These are phyloP conservation scores for Tarsius wallacei DNA, from an alignment of 2,797 vertebrate genomes.

Conservation along the genomic window DNA sequence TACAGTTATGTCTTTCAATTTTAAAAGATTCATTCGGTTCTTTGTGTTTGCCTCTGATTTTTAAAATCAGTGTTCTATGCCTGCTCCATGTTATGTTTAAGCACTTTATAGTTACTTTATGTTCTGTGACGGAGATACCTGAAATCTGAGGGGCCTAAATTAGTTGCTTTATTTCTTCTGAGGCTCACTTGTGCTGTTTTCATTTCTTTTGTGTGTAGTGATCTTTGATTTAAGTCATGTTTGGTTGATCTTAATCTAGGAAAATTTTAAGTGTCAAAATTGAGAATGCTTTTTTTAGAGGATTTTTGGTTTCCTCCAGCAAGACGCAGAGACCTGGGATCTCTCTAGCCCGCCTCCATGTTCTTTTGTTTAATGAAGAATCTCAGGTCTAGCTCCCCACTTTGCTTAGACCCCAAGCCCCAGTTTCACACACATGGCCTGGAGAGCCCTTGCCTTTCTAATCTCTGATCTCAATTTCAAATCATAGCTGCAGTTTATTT, in stretches of 20 bases:
- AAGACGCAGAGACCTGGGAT: neutral
- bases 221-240: neutral
- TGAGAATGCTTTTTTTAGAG: neutral
- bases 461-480: neutral
- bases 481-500: neutral
- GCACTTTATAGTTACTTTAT: neutral
- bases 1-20: neutral
- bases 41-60: conserved; percentile 7
- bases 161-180: conserved; percentile 10
- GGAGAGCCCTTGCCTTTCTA: neutral
- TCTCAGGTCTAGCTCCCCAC: neutral
- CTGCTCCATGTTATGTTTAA: conserved; percentile 43
- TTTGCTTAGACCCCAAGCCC: neutral
- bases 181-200: neutral
- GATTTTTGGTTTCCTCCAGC: neutral
- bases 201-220: neutral
- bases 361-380: conserved; percentile 26
- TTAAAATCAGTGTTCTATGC: neutral
- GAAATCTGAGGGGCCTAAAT: neutral
- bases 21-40: neutral
- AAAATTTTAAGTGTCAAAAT: neutral
- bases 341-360: neutral
- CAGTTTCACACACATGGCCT: neutral
- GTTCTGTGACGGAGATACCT: neutral
- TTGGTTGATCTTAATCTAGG: conserved; percentile 34